These are phyloP conservation scores for Drosophila santomea DNA, from an alignment of 1,140 invertebrate genomes.

Conservation along the genomic window DNA sequence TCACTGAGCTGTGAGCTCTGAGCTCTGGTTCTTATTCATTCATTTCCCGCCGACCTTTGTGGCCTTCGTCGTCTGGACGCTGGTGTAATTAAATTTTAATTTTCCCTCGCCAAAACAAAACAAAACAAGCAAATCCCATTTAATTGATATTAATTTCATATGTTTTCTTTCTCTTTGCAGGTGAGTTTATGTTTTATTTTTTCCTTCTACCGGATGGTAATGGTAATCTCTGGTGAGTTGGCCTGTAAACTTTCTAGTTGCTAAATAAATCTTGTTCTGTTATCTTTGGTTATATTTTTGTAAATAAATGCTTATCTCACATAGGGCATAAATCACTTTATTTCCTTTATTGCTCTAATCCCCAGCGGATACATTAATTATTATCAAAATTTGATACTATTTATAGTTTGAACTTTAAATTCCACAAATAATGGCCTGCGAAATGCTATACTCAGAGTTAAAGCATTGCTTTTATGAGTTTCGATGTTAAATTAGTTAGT, in stretches of 20 bases:
- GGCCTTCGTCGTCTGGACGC: conserved; percentile 42
- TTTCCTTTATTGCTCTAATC: not conserved
- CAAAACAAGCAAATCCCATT: conserved; percentile 44
- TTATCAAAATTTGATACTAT: conserved; percentile 12
- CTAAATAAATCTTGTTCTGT: no score
- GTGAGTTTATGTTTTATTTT: conserved; percentile 39
- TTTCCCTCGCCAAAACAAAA: conserved; percentile 30
- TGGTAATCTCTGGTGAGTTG: conserved; percentile 20
- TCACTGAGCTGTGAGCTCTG: conserved; percentile 38
- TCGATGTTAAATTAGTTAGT: conserved; percentile 29
- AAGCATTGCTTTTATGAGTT: conserved; percentile 20
- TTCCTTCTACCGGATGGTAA: not conserved
- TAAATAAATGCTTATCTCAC: no score
- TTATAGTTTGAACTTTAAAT: conserved; percentile 1
- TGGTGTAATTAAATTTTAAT: conserved; percentile 74
- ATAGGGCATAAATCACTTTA: not conserved
- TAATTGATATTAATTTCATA: conserved; percentile 77
- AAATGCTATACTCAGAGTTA: not conserved
- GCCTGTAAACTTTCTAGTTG: not conserved
- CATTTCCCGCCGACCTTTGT: conserved; percentile 55
- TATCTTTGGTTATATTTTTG: no score
- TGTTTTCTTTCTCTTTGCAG: conserved; percentile 53
- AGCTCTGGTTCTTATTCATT: conserved; percentile 25
- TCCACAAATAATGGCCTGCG: conserved; percentile 9
- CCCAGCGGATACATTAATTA: conserved; percentile 8